Percentiles rank a stretch among this genome's conserved stretches.
Conservation (phyloP, 2,888 invertebrate genomes). For the Opisthograptis luteolata region DNA sequence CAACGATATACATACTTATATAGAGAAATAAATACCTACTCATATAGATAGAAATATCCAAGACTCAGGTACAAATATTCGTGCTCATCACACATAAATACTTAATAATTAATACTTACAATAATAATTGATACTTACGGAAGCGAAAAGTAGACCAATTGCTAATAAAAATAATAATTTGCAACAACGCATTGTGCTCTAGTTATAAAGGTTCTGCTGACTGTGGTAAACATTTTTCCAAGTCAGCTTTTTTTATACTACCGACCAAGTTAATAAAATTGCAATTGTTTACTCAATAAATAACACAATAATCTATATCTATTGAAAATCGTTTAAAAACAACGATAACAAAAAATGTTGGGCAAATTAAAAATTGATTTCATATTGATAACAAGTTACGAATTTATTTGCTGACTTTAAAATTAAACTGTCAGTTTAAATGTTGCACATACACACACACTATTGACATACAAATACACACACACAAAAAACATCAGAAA, state of each 20-base stretch:
- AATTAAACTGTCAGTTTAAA: too few species aligned
- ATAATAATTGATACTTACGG: constrained; percentile 23
- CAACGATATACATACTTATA: too few species aligned
- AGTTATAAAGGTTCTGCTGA: background rate
- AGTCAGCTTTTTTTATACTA: constrained; percentile 8
- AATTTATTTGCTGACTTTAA: background rate
- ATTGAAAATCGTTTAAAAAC: constrained; percentile 1
- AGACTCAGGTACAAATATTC: too few species aligned
- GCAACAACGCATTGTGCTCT: constrained; percentile 15
- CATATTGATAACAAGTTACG: background rate
- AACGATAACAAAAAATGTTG: constrained; percentile 17
- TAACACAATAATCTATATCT: too few species aligned
- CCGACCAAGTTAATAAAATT: too few species aligned
- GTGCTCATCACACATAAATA: too few species aligned
- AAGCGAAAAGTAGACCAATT: constrained; percentile 16
- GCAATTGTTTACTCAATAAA: background rate
- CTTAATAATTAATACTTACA: too few species aligned
- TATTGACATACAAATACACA: too few species aligned
- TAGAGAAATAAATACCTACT: too few species aligned
- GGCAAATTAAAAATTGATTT: background rate
- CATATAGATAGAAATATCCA: too few species aligned
- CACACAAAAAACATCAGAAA: too few species aligned
- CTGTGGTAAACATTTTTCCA: background rate
- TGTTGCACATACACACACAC: too few species aligned
- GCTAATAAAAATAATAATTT: constrained; percentile 21